Conservation (phyloP, 2,113 vertebrate genomes). For the Riparia riparia region DNA sequence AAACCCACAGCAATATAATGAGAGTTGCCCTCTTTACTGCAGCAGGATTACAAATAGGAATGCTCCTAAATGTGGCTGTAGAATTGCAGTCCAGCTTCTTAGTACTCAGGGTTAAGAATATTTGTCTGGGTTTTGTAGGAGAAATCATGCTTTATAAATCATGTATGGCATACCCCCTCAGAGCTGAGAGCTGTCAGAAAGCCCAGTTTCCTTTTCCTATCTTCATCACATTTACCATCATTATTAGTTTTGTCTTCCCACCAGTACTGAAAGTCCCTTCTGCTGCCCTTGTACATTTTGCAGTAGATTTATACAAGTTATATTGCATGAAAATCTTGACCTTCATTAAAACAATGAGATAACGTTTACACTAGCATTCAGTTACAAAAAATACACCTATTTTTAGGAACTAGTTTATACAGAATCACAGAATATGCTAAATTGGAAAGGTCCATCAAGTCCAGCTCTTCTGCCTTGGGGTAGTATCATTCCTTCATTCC, state of each 20-base stretch:
- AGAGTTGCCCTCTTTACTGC: neutral
- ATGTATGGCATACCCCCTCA: rapidly evolving
- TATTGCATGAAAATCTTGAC: neutral
- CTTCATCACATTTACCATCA: neutral
- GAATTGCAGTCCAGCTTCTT: neutral
- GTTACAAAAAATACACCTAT: neutral
- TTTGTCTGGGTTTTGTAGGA: neutral
- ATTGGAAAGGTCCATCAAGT: neutral
- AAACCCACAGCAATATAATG: neutral
- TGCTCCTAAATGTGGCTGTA: neutral
- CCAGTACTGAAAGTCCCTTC: neutral
- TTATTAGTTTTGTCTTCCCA: neutral
- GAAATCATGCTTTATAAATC: neutral
- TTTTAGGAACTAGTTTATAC: neutral
- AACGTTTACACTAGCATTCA: neutral
- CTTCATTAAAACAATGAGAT: neutral
- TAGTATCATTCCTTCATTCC: neutral
- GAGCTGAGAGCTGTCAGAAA: neutral
- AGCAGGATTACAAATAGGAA: neutral
- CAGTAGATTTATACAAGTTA: neutral
- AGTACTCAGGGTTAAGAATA: neutral
- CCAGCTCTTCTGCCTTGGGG: neutral
- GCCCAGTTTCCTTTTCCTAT: neutral
- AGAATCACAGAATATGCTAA: neutral
- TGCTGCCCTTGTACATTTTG: neutral